Base-by-base conservation (phyloP, 2,888 invertebrate genomes). In the Mimas tiliae region DNA sequence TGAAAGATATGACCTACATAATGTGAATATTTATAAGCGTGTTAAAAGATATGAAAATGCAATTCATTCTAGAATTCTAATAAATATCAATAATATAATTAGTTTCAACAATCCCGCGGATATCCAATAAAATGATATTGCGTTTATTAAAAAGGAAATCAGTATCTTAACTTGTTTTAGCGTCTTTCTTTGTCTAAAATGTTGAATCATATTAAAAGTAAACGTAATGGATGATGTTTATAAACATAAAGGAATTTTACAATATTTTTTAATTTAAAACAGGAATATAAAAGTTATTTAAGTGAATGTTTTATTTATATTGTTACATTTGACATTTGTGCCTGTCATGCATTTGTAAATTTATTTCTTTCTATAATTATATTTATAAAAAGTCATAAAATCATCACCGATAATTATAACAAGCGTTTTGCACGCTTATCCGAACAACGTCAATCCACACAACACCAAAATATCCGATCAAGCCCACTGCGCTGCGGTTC, bases 221-320 rank as follows among this genome's bases (percentile, higher is more conserved):
- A 6, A 38, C 58, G 42, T 19, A 16, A 58, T 42, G 19, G 11
- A 19, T 19, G 16, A 53, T 58, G 58, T 58, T 58, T 38, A 58
- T 58, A 38, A 58, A 58, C 58, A 52, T 21, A 58, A 58, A 58
- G 12, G 42, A 27, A 38, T 58, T 58, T 19, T 42, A 58, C 58
- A 42, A 58, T 58, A 58, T 58, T 58, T 58, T 53, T 33, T 33
- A 11, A 9, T 42, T 19, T 9, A 42, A 42, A 58, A 19, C 11
- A 19, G 11, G 42, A 19, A 11, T 1, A 48, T 6, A 48, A 48
- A n/a, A 16, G 48, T 16, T 3, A 6, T 14, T n/a, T 38, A 48
- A n/a, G 47, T n/a, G 14, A 7, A 45, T 11, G 12, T 14, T 1
- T 45, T 1, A 9, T 45, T 45, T 3, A 0, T 45, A 45, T 45